A percentile compares a stretch with the other conserved stretches of the same genome.
Conservation (phyloP, 2,888 invertebrate genomes). For the Callyntrura sp. region DNA sequence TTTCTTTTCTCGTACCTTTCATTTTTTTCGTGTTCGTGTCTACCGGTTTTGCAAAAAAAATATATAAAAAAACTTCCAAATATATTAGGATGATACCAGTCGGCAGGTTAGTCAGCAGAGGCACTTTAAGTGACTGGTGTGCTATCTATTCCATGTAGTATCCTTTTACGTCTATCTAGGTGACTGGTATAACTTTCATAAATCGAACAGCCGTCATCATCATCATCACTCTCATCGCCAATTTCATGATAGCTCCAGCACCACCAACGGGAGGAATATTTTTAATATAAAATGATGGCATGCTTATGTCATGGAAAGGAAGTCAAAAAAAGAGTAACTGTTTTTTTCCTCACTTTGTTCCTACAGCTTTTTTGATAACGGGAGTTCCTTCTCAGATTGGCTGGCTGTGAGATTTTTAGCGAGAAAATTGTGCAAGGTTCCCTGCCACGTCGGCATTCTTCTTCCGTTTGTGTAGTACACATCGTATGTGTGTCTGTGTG, state of each 20-base stretch:
- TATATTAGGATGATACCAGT: slow-evolving; percentile 18
- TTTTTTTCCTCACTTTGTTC: slow-evolving; percentile 1
- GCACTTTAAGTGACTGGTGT: not conserved
- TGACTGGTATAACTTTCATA: slow-evolving; percentile 1
- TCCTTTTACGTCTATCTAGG: slow-evolving; percentile 31
- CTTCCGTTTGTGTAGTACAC: too few relatives aligned
- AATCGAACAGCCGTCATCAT: slow-evolving; percentile 40
- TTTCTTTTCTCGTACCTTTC: slow-evolving; percentile 12
- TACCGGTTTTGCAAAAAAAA: not conserved
- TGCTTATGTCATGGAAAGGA: not conserved
- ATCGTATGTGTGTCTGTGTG: too few relatives aligned
- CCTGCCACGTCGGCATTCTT: not conserved
- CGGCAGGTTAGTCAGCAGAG: not conserved
- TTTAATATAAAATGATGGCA: slow-evolving; percentile 49
- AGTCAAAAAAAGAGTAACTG: slow-evolving; percentile 39
- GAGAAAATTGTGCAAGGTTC: slow-evolving; percentile 9
- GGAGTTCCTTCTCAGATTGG: not conserved
- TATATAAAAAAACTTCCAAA: not conserved
- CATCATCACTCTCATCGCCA: slow-evolving; percentile 1
- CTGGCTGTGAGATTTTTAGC: not conserved
- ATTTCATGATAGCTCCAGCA: not conserved
- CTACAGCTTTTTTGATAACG: not conserved
- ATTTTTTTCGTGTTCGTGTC: not conserved
- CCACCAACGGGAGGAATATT: slow-evolving; percentile 38
- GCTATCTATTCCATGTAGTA: not conserved